Evolutionary conservation across 2,113 vertebrate genomes (phyloP).

Genomic region (Castor canadensis): DNA sequence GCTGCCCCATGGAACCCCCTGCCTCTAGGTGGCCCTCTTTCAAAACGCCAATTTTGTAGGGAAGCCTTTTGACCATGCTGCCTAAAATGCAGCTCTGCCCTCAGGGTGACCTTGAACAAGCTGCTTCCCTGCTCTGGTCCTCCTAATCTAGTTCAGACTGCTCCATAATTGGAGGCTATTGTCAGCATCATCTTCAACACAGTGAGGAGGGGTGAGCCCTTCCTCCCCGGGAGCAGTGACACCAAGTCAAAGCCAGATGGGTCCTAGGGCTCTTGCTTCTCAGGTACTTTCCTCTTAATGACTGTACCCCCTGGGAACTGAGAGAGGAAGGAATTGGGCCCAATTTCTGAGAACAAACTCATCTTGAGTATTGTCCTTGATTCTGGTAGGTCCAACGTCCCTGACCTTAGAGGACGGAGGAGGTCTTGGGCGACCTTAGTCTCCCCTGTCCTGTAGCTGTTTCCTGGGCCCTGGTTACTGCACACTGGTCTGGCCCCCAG

Average conservation of each 20-base stretch:
- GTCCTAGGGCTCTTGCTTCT: neutral
- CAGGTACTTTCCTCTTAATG: neutral
- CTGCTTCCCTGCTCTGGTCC: neutral
- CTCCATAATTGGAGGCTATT: neutral
- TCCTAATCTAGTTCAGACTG: neutral
- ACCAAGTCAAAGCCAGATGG: neutral
- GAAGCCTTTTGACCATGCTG: neutral
- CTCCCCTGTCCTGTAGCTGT: neutral
- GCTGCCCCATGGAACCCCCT: neutral
- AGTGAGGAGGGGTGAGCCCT: neutral
- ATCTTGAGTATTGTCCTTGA: neutral
- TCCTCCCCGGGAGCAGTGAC: neutral
- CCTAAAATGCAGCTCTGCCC: neutral
- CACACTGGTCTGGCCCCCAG: neutral
- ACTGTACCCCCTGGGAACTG: neutral
- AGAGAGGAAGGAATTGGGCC: neutral
- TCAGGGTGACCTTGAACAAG: neutral
- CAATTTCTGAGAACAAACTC: neutral
- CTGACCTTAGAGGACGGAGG: no score
- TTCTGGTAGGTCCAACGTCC: neutral
- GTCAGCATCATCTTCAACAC: neutral
- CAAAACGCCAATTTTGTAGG: neutral
- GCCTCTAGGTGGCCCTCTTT: no score
- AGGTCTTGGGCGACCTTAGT: no score
- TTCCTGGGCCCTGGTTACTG: neutral